Percentiles rank a stretch among this genome's conserved stretches.
These are phyloP conservation scores for Coendou prehensilis DNA, from an alignment of 2,797 vertebrate species.

Conservation along the genomic window DNA sequence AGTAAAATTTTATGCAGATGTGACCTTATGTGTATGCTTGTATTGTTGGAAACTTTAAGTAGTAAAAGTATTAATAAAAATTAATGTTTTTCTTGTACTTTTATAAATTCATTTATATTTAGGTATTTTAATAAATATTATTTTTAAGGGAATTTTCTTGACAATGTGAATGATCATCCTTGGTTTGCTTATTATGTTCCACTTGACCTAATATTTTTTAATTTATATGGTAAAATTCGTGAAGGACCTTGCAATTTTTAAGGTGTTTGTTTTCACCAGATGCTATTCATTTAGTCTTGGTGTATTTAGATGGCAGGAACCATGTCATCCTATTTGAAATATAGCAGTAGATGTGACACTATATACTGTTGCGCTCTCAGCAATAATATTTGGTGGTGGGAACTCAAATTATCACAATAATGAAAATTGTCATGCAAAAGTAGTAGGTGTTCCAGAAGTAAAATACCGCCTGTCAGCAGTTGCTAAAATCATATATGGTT, in stretches of 20 bases:
- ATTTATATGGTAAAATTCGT: background rate
- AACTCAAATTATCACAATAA: slow-evolving; percentile 71
- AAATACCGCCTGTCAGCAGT: slow-evolving; percentile 62
- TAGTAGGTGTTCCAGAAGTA: slow-evolving; percentile 36
- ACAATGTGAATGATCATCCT: background rate
- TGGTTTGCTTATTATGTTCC: background rate
- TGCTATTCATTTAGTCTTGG: background rate
- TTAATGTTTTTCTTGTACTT: background rate
- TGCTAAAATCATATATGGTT: slow-evolving; percentile 53
- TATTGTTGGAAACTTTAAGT: background rate
- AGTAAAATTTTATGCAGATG: background rate
- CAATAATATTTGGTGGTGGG: slow-evolving; percentile 13
- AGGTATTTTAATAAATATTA: background rate
- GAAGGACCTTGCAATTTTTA: background rate
- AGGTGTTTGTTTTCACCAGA: background rate
- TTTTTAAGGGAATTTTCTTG: background rate
- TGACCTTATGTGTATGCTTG: background rate
- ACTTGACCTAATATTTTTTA: background rate
- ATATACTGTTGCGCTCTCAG: background rate
- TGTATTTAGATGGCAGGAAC: background rate
- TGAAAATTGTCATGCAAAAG: slow-evolving; percentile 61
- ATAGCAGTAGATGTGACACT: background rate
- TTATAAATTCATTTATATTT: background rate
- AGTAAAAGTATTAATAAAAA: background rate
- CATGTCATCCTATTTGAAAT: slow-evolving; percentile 14